phyloP scores from a whole-genome alignment of 2,888 invertebrate genomes.

The Automeris io region DNA sequence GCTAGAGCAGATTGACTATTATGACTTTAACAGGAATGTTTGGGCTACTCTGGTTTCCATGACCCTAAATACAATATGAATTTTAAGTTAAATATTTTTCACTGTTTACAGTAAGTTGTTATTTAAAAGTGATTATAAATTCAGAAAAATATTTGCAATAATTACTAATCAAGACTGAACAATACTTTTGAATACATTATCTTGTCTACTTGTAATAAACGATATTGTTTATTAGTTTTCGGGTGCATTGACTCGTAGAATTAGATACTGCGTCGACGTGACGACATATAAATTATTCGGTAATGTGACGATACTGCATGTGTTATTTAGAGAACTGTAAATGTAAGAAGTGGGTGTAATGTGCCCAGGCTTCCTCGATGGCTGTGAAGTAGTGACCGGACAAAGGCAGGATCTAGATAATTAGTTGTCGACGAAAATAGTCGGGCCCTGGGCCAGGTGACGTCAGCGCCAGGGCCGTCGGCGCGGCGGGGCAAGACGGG shows the following conservation, averaged over 20 bases:
- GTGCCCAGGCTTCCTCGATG: slow-evolving; percentile 48
- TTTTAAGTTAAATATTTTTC: no score
- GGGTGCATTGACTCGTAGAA: slow-evolving; percentile 34
- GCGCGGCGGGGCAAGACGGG: slow-evolving; percentile 75
- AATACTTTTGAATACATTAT: no score
- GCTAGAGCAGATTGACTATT: no score
- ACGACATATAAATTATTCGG: slow-evolving; percentile 29
- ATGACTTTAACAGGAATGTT: no score
- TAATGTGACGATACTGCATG: slow-evolving; percentile 30
- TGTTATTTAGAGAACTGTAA: slow-evolving; percentile 20
- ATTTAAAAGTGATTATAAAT: no score
- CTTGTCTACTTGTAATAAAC: slow-evolving; percentile 3
- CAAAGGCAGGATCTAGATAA: slow-evolving; percentile 73
- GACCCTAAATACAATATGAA: no score
- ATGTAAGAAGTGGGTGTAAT: slow-evolving; percentile 22
- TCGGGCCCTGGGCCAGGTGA: slow-evolving; percentile 76
- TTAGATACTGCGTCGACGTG: slow-evolving; percentile 21
- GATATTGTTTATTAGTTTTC: slow-evolving; percentile 4
- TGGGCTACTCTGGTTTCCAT: no score
- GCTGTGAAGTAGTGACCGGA: slow-evolving; percentile 34
- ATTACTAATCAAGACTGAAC: no score
- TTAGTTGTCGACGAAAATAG: slow-evolving; percentile 64
- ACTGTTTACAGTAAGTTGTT: no score
- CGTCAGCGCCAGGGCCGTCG: slow-evolving; percentile 69
- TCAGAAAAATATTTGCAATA: no score